Percentiles rank a stretch among this genome's conserved stretches.
These are phyloP conservation scores for Choristoneura rosaceana DNA, from an alignment of 2,888 invertebrate genomes.

Conservation along the genomic window DNA sequence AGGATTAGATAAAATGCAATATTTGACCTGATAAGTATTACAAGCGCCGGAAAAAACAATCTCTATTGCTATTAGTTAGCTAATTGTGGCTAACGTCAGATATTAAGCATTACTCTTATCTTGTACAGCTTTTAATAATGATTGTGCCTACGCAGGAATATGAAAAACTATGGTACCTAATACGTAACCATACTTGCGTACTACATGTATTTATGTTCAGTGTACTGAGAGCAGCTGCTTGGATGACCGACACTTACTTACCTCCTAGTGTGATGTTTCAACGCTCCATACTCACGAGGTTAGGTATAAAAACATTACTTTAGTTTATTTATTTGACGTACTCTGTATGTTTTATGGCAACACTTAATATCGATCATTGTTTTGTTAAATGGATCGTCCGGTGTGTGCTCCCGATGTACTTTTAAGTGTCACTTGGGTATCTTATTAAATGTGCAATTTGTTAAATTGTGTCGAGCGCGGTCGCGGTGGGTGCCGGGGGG, in stretches of 20 bases:
- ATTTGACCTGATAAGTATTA: neutral
- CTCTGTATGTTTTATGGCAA: neutral
- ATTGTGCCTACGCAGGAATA: neutral
- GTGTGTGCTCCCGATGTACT: neutral
- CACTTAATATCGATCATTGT: slow-evolving; percentile 9
- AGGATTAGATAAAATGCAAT: neutral
- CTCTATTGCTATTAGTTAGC: neutral
- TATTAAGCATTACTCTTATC: neutral
- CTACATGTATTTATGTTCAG: neutral
- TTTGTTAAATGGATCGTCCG: neutral
- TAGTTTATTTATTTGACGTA: neutral
- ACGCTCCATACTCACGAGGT: slow-evolving; percentile 14
- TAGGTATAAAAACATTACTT: slow-evolving; percentile 22
- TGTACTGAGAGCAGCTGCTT: neutral
- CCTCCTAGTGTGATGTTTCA: slow-evolving; percentile 26
- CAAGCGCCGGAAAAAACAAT: neutral
- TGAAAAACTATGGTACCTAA: neutral
- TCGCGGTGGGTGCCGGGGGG: slow-evolving; percentile 17
- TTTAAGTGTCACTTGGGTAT: neutral
- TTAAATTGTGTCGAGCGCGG: neutral
- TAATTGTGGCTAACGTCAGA: neutral
- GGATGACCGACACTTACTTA: neutral
- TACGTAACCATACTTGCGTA: neutral
- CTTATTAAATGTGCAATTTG: slow-evolving; percentile 1
- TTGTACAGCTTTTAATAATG: neutral